Conservation (phyloP, 2,113 vertebrate species). For the Antechinus stuartii region DNA sequence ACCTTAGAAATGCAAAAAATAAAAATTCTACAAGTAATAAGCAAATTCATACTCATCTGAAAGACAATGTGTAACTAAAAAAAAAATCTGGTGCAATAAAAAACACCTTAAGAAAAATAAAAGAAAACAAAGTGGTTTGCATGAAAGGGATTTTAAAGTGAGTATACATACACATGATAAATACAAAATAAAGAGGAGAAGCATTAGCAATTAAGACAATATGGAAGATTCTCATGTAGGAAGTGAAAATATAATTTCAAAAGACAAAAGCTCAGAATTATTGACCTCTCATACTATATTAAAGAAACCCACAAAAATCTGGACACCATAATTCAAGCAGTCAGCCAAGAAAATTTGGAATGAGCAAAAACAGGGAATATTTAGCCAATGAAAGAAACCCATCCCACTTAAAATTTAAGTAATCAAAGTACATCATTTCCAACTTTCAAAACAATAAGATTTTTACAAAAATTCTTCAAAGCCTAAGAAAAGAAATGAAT, state of each 20-base stretch:
- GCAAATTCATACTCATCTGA: not conserved
- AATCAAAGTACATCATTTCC: no score
- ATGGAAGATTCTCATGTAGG: not conserved
- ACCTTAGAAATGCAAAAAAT: not conserved
- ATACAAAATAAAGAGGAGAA: not conserved
- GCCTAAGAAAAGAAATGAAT: no score
- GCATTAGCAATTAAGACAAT: not conserved
- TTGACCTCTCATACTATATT: not conserved
- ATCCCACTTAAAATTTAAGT: no score
- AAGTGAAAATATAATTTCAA: not conserved
- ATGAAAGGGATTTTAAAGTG: not conserved
- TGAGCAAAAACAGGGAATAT: no score
- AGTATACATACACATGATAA: not conserved
- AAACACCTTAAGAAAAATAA: not conserved
- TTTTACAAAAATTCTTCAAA: no score
- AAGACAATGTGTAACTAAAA: not conserved
- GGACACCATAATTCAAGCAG: no score
- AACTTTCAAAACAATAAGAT: no score
- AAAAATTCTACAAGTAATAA: not conserved
- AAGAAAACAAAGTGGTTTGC: not conserved
- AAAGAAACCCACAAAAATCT: no score
- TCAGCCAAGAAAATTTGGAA: no score
- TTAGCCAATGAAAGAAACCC: no score
- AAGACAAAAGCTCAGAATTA: not conserved
- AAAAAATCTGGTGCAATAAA: not conserved